Conservation (phyloP, 2,797 vertebrate species). For the Lophius americanus region DNA sequence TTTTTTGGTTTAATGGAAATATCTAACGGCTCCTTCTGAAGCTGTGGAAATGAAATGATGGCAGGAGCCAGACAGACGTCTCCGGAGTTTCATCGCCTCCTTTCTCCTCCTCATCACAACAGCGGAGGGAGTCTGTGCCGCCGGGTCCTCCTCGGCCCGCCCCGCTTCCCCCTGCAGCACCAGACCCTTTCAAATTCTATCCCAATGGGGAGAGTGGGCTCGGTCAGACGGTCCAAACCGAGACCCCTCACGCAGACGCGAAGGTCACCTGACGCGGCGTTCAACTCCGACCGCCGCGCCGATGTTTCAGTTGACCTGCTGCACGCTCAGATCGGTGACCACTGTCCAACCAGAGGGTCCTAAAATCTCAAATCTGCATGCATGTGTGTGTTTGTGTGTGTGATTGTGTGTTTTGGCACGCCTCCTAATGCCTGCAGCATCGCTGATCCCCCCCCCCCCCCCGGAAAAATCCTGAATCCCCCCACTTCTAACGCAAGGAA, state of each 20-base stretch:
- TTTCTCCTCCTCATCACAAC: constrained; percentile 54
- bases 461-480: constrained; percentile 64
- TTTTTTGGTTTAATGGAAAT: constrained; percentile 77
- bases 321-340: constrained; percentile 20
- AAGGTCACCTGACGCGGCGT: constrained; percentile 68
- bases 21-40: constrained; percentile 80
- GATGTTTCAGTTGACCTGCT: constrained; percentile 23
- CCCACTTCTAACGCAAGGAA: constrained; percentile 62
- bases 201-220: constrained; percentile 70
- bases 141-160: constrained; percentile 50
- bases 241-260: constrained; percentile 71
- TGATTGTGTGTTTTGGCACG: constrained; percentile 60
- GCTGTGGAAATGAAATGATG: constrained; percentile 79
- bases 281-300: too few relatives aligned
- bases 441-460: constrained; percentile 60
- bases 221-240: constrained; percentile 60
- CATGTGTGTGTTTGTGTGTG: constrained; percentile 35
- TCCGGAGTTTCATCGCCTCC: constrained; percentile 72
- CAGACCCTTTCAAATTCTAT: constrained; percentile 45
- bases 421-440: constrained; percentile 54
- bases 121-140: constrained; percentile 50
- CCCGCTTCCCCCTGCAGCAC: constrained; percentile 46
- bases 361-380: constrained; percentile 40
- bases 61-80: constrained; percentile 76
- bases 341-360: constrained; percentile 42